A percentile compares a stretch with the other conserved stretches of the same genome.
These are phyloP conservation scores for Penaeus japonicus DNA, from an alignment of 1,140 invertebrate species.

Conservation along the genomic window DNA sequence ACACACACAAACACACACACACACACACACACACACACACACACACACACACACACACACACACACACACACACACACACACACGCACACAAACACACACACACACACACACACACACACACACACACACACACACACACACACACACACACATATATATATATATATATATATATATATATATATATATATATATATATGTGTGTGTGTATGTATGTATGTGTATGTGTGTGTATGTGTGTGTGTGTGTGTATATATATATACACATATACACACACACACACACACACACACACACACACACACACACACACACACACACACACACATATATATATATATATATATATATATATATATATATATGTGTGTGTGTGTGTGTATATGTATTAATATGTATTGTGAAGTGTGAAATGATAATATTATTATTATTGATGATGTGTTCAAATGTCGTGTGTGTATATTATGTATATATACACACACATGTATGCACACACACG, in stretches of 20 bases:
- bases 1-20: neutral
- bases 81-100: neutral
- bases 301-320: neutral
- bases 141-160: neutral
- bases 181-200: conserved; percentile 30
- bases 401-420: neutral
- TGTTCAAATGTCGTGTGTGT: too few relatives aligned
- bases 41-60: too few relatives aligned
- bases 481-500: too few relatives aligned
- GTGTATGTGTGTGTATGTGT: conserved; percentile 4
- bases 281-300: neutral
- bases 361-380: conserved; percentile 10
- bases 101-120: neutral
- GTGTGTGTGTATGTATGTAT: conserved; percentile 10
- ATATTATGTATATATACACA: too few relatives aligned
- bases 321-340: conserved; percentile 19
- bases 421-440: too few relatives aligned
- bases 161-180: conserved; percentile 3
- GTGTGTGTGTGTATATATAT: conserved; percentile 16
- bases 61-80: neutral
- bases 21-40: neutral
- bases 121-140: neutral
- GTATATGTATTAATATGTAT: conserved; percentile 2
- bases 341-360: conserved; percentile 30
- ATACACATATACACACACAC: conserved; percentile 14